These are phyloP conservation scores for Martes flavigula DNA, from an alignment of 2,797 vertebrate genomes.

Conservation along the genomic window DNA sequence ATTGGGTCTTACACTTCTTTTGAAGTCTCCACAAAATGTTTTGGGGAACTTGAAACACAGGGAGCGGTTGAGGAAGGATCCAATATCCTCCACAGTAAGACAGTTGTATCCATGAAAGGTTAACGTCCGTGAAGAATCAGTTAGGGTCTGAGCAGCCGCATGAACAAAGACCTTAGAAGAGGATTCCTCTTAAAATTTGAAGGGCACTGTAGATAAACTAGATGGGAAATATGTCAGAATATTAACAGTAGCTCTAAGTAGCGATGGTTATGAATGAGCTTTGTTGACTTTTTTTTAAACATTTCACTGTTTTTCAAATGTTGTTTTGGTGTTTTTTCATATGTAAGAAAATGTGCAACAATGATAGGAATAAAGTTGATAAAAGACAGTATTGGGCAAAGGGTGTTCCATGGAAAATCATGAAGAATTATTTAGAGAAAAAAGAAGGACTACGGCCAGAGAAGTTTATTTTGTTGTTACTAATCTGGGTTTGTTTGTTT, in stretches of 20 bases:
- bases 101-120: neutral
- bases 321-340: neutral
- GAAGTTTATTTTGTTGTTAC: neutral
- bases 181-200: neutral
- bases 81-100: neutral
- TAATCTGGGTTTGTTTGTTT: neutral
- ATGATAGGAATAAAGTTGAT: neutral
- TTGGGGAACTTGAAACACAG: neutral
- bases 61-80: neutral
- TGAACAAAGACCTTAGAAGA: neutral
- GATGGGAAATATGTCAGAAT: neutral
- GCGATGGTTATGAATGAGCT: neutral
- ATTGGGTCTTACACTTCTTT: neutral
- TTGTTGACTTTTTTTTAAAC: neutral
- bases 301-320: slow-evolving; percentile 7
- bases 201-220: neutral
- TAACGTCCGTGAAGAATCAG: neutral
- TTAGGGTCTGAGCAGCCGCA: neutral
- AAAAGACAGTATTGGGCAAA: neutral
- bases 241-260: neutral
- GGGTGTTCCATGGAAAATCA: neutral
- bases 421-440: neutral
- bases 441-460: neutral
- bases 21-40: neutral
- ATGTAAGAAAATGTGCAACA: neutral